Evolutionary conservation across 2,113 vertebrate genomes (phyloP).

Genomic region (Abramis brama): DNA sequence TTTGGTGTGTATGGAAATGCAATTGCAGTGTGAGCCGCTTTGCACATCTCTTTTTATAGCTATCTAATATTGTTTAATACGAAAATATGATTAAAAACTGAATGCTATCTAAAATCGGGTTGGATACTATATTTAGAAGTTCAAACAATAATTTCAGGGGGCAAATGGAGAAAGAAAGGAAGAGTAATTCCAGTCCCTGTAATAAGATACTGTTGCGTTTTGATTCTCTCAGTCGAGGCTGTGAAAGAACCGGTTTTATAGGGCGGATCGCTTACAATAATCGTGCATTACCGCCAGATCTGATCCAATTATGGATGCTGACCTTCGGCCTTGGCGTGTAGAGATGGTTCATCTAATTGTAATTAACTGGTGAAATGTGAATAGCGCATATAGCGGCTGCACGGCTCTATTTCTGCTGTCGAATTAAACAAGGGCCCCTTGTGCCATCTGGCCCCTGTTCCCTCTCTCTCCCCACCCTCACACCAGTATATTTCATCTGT

Average conservation of each 20-base stretch:
- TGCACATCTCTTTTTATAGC: background rate
- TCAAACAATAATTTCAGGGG: background rate
- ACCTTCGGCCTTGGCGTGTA: slow-evolving; percentile 39
- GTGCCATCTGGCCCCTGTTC: slow-evolving; percentile 53
- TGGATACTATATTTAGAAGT: background rate
- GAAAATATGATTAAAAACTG: too few relatives aligned
- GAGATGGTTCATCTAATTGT: slow-evolving; percentile 4
- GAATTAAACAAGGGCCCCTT: slow-evolving; percentile 51
- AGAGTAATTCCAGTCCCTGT: background rate
- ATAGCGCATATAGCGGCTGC: background rate
- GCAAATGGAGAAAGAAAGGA: background rate
- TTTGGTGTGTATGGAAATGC: background rate
- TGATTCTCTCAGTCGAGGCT: background rate
- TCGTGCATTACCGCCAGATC: background rate
- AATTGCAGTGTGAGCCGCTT: background rate
- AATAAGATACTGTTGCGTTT: background rate
- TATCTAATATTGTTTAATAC: too few relatives aligned
- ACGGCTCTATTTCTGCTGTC: slow-evolving; percentile 43
- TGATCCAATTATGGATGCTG: slow-evolving; percentile 37
- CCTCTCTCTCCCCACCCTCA: slow-evolving; percentile 41
- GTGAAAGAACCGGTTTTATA: background rate
- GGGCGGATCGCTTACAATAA: slow-evolving; percentile 23
- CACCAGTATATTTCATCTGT: slow-evolving; percentile 17
- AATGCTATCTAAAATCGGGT: background rate
- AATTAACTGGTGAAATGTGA: slow-evolving; percentile 44